Conservation (phyloP, 2,888 invertebrate species). For the Tiphia femorata region DNA sequence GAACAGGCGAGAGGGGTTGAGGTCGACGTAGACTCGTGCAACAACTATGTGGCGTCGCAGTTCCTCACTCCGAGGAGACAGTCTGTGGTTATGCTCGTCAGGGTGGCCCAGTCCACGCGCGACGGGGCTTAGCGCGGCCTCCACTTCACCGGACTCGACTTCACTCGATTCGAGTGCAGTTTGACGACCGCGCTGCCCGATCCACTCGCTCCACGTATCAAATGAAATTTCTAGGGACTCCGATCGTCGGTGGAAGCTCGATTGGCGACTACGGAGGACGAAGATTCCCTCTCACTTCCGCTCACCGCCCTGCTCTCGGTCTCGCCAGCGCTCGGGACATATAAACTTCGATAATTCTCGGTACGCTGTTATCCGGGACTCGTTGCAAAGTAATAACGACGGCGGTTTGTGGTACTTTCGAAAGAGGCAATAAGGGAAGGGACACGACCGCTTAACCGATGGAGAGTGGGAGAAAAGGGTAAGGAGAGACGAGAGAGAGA, state of each 20-base stretch:
- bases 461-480: neutral
- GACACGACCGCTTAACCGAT: constrained; percentile 19
- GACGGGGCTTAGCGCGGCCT: neutral
- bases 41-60: constrained; percentile 60
- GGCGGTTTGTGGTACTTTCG: constrained; percentile 25
- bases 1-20: constrained; percentile 18
- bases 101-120: constrained; percentile 25
- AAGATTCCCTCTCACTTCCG: too few species aligned
- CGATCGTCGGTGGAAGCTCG: constrained; percentile 14
- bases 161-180: too few species aligned
- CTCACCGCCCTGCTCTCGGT: too few species aligned
- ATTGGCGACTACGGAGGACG: too few species aligned
- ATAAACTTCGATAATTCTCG: constrained; percentile 31
- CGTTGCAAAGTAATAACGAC: constrained; percentile 33
- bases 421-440: constrained; percentile 33
- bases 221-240: constrained; percentile 35
- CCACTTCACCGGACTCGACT: constrained; percentile 11
- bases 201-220: constrained; percentile 11
- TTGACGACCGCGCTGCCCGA: too few species aligned
- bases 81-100: constrained; percentile 61
- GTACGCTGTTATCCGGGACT: constrained; percentile 25
- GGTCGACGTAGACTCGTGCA: constrained; percentile 42
- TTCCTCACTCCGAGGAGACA: constrained; percentile 60
- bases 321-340: constrained; percentile 24
- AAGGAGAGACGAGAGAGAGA: neutral